Base-by-base conservation (phyloP, 2,797 vertebrate genomes). In the Microhierax caerulescens region DNA sequence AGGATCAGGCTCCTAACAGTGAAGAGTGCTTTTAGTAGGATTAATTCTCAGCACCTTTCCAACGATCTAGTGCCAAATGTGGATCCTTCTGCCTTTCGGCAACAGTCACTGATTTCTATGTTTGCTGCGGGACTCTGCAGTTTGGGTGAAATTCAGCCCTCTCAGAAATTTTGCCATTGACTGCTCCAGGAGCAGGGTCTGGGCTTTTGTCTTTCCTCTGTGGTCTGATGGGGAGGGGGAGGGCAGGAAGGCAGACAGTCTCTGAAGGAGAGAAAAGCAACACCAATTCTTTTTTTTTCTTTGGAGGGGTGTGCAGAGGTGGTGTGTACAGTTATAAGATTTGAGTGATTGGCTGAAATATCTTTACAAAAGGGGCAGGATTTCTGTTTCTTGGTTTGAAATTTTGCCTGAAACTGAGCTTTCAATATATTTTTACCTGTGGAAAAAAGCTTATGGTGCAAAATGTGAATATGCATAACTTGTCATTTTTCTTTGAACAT, bases 141-240 rank as follows among this genome's bases (percentile, higher is more conserved):
- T 43, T 16, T 41, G 43, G 34, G 56, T 70, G 59, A 56, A 74
- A 91, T 89, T 84, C 47, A n/a, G 36, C 10, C 21, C 17, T 43
- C 14, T 9, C 2, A 51, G 60, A 60, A 77, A 18, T 68, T 61
- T 87, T 51, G 18, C 10, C 34, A 24, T 11, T n/a, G 32, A n/a
- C 13, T 78, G 3, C 27, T n/a, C 1, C 0, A 50, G 48, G 27
- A 85, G 24, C 4, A 1, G 23, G 2, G 28, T 75, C 37, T 74
- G 61, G 27, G 37, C 50, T 65, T 93, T 94, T 86, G 39, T 79
- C 70, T 74, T 84, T 85, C 37, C 51, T 18, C 39, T 83, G 87
- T 43, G 32, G 43, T 32, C n/a, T 36, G 67, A 53, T 24, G 34
- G 60, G 3, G 65, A 68, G 34, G 30, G 32, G 23, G 30, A 41